Conservation (phyloP, 2,113 vertebrate species). For the Dendropsophus ebraccatus region DNA sequence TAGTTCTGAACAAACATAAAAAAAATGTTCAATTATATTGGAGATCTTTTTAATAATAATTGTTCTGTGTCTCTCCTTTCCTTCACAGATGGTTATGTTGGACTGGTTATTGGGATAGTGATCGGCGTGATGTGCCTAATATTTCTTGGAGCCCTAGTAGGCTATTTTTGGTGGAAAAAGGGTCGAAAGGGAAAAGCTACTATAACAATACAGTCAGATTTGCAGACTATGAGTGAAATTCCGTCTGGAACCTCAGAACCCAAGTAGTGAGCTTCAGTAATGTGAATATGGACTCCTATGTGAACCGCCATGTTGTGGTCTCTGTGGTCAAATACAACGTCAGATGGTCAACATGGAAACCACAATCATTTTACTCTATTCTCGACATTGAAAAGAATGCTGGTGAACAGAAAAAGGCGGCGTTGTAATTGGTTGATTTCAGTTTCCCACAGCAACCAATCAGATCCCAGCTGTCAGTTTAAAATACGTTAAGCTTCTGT, state of each 20-base stretch:
- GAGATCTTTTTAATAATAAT: too few relatives aligned
- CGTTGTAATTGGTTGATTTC: too few relatives aligned
- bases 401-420: not conserved
- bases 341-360: not conserved
- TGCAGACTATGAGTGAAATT: not conserved
- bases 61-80: too few relatives aligned
- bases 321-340: not conserved
- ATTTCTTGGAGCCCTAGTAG: not conserved
- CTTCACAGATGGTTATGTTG: too few relatives aligned
- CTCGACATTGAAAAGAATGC: not conserved
- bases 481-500: not conserved
- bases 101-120: not conserved
- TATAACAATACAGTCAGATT: too few relatives aligned
- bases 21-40: too few relatives aligned
- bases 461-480: not conserved
- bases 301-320: not conserved
- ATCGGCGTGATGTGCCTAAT: not conserved
- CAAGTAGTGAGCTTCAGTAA: not conserved
- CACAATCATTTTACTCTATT: not conserved
- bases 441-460: not conserved
- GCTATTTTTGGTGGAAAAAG: not conserved
- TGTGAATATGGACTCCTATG: not conserved
- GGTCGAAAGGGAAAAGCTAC: not conserved
- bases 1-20: too few relatives aligned
- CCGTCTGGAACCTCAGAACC: not conserved